These are phyloP conservation scores for Rhamnusium bicolor DNA, from an alignment of 2,888 invertebrate species.

Conservation along the genomic window DNA sequence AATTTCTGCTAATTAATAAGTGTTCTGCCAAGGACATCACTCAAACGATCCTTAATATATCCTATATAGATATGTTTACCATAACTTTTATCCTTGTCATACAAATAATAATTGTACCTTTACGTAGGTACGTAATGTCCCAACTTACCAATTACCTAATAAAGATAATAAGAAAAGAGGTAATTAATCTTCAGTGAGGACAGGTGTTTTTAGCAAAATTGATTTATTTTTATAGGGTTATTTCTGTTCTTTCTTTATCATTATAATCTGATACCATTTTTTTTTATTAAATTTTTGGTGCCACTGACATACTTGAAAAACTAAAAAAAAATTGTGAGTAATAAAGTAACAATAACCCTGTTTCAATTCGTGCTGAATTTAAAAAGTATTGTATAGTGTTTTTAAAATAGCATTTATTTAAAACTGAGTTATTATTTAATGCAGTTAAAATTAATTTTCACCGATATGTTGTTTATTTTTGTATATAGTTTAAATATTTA, in stretches of 20 bases:
- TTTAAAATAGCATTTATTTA: no score
- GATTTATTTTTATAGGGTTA: background rate
- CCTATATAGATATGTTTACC: conserved; percentile 10
- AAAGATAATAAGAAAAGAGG: background rate
- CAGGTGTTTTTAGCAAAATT: background rate
- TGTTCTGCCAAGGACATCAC: conserved; percentile 32
- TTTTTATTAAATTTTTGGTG: no score
- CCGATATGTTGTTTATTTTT: no score
- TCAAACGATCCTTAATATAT: conserved; percentile 20
- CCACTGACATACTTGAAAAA: no score
- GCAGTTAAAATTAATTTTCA: no score
- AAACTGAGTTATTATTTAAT: no score
- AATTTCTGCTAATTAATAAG: conserved; percentile 26
- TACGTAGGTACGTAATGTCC: background rate
- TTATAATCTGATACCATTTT: background rate
- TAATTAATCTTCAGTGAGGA: background rate
- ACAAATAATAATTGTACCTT: background rate
- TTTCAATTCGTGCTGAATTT: no score
- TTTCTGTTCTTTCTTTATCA: background rate
- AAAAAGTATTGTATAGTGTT: no score
- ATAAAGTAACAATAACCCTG: no score
- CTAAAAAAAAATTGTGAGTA: no score
- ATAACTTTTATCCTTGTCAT: background rate
- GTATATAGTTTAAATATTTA: no score
- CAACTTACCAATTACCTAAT: background rate